Conservation (phyloP, 92 coral and sea anemone genomes). For the Phymanthus crucifer region DNA sequence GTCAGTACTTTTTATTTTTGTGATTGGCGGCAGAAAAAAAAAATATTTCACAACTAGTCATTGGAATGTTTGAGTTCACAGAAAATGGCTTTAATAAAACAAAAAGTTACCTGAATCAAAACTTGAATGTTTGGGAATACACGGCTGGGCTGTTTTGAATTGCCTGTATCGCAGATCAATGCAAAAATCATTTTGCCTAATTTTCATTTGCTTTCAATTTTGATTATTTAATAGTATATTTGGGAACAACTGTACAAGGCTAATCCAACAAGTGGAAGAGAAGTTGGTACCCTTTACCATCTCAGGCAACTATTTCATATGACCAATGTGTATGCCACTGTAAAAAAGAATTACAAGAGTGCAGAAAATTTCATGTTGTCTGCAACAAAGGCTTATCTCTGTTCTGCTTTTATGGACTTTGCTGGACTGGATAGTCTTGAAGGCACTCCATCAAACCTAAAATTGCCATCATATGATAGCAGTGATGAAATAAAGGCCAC, state of each 20-base stretch:
- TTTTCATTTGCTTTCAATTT: background rate
- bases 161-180: background rate
- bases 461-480: background rate
- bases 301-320: conserved; percentile 53
- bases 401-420: conserved; percentile 65
- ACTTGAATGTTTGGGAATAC: too few species aligned
- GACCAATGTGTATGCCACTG: conserved; percentile 55
- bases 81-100: background rate
- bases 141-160: background rate
- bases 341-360: conserved; percentile 55
- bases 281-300: conserved; percentile 69
- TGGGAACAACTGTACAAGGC: conserved; percentile 66
- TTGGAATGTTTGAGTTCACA: too few species aligned
- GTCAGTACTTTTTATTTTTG: too few species aligned
- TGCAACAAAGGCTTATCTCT: conserved; percentile 65
- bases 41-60: too few species aligned
- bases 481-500: background rate
- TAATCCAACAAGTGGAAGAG: conserved; percentile 58
- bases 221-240: conserved; percentile 34
- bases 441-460: background rate
- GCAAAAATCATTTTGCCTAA: background rate
- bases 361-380: conserved; percentile 61
- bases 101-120: background rate
- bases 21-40: too few species aligned
- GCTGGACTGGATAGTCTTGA: background rate